Base-by-base conservation (phyloP, 2,888 invertebrate species). In the Drosophila greeni region DNA sequence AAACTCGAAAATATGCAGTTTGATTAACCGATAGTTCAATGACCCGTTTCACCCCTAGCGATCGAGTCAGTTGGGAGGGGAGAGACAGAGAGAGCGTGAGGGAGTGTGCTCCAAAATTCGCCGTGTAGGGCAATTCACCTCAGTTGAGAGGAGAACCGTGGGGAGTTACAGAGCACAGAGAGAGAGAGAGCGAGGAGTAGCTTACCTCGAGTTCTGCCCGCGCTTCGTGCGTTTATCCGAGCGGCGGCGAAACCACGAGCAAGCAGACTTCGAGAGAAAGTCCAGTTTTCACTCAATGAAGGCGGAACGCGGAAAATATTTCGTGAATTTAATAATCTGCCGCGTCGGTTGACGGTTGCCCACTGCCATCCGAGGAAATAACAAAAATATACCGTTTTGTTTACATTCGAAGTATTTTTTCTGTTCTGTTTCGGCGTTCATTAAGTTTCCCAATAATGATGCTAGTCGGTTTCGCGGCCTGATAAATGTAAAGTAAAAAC, bases 351-450 rank as follows among this genome's bases (percentile, higher is more conserved):
- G 39, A 39, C 39, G 39, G 20, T 40, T 40, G 39, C 20, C 39
- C 39, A 40, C 39, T 40, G 39, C 39, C 39, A 40, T 40, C 40
- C 40, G 40, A 20, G 14, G 40, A 23, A 40, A 40, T 23, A 40
- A 40, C 40, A 40, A 40, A 40, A 40, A 23, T 40, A 14, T 8
- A 20, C 0, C 1, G 14, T 23, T 23, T 40, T 40, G 40, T 23
- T 40, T 40, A 40, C 40, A 23, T 14, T 40, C 23, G 4, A 40
- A 23, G 23, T 40, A 20, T 5, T 14, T 39, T 3, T 20, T 6
- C 20, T 39, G 6, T 20, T 39, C 12, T 20, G 6, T 39, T 18
- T 20, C 14, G 31, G 1, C 31, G 16, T 40, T 14, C 4, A 4
- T 8, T 23, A 20, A 40, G 2, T 23, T 23, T 14, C 23, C 40